Evolutionary conservation across 2,113 vertebrate genomes (phyloP).

Genomic region (Ursus arctos): DNA sequence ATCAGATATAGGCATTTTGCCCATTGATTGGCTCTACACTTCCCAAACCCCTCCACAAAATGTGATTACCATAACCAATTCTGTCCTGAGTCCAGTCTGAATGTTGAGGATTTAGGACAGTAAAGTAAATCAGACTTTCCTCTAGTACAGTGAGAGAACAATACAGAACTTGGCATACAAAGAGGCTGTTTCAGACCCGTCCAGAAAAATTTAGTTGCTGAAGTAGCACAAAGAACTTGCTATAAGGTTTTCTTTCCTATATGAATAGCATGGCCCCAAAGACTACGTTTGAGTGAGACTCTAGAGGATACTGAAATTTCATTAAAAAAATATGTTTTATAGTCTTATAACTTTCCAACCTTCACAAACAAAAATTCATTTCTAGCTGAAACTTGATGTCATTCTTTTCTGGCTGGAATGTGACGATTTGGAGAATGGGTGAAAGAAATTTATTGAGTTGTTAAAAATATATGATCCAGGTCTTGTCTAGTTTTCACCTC

Average conservation of each 20-base stretch:
- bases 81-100: neutral
- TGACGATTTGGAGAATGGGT: slow-evolving; percentile 68
- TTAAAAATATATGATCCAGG: slow-evolving; percentile 80
- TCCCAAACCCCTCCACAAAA: slow-evolving; percentile 28
- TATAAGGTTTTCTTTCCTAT: slow-evolving; percentile 52
- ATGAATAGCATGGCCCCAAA: slow-evolving; percentile 48
- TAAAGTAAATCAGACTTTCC: slow-evolving; percentile 7
- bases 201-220: slow-evolving; percentile 58
- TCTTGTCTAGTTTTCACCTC: slow-evolving; percentile 76
- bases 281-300: slow-evolving; percentile 46
- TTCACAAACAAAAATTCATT: slow-evolving; percentile 77
- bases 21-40: neutral
- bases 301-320: slow-evolving; percentile 60
- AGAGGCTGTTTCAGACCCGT: neutral
- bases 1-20: neutral
- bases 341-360: slow-evolving; percentile 72
- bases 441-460: slow-evolving; percentile 79
- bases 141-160: slow-evolving; percentile 24
- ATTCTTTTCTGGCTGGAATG: slow-evolving; percentile 63
- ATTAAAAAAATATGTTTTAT: slow-evolving; percentile 73
- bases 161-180: neutral
- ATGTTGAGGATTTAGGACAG: neutral
- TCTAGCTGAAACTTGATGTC: slow-evolving; percentile 66
- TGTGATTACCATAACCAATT: neutral
- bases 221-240: slow-evolving; percentile 54